Conservation (phyloP, 2,113 vertebrate genomes). For the Scatophagus argus region DNA sequence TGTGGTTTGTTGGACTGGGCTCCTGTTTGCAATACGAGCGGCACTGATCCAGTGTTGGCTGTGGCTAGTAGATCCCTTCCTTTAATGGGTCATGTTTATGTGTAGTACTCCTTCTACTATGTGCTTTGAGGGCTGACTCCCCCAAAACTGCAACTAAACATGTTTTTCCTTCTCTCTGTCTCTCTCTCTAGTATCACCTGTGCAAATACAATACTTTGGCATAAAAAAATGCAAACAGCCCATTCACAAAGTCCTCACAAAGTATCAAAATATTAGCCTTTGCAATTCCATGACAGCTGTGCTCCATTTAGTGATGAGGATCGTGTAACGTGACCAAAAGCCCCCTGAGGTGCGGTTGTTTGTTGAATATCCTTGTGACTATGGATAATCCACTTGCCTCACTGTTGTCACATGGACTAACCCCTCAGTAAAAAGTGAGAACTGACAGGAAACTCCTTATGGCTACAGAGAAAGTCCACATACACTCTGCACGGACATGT, state of each 20-base stretch:
- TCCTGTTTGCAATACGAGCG: too few relatives aligned
- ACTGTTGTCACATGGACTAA: background rate
- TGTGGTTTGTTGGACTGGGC: too few relatives aligned
- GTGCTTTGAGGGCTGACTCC: background rate
- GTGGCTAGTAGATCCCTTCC: background rate
- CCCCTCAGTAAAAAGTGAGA: too few relatives aligned
- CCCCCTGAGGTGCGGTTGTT: background rate
- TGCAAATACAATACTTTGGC: background rate
- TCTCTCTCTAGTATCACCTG: background rate
- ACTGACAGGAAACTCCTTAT: background rate
- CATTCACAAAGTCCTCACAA: background rate
- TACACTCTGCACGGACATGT: background rate
- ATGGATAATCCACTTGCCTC: too few relatives aligned
- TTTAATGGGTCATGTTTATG: background rate
- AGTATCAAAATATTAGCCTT: background rate
- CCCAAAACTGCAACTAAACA: background rate
- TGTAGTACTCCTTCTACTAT: background rate
- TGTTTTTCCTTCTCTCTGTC: too few relatives aligned
- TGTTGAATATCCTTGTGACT: too few relatives aligned
- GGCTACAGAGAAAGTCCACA: background rate
- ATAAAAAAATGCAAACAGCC: too few relatives aligned
- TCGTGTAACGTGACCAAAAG: background rate
- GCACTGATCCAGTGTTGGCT: background rate
- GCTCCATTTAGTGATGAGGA: background rate
- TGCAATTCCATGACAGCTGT: background rate